A percentile compares a stretch with the other conserved stretches of the same genome.
phyloP scores from a whole-genome alignment of 2,888 invertebrate species.

The Drosophila demipolita region DNA sequence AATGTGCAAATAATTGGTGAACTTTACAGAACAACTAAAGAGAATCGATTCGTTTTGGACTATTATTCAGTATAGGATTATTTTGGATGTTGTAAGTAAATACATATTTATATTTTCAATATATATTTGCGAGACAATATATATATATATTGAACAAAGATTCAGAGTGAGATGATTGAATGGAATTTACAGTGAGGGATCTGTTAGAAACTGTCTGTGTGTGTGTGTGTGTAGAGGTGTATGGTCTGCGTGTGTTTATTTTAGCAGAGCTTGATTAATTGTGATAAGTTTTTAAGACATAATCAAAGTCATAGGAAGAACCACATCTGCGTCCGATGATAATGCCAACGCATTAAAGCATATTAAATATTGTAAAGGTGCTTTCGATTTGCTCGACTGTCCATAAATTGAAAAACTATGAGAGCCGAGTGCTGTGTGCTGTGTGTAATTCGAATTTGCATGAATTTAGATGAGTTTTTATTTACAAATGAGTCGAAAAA shows the following conservation, averaged over 20 bases:
- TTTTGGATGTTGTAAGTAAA: slow-evolving; percentile 31
- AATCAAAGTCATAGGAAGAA: slow-evolving; percentile 6
- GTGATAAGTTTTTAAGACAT: slow-evolving; percentile 6
- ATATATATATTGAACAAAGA: not conserved
- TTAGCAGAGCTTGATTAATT: slow-evolving; percentile 6
- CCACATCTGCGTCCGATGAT: slow-evolving; percentile 7
- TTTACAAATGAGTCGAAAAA: slow-evolving; percentile 69
- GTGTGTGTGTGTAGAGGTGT: not conserved
- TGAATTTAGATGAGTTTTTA: slow-evolving; percentile 70
- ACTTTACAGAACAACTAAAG: slow-evolving; percentile 21
- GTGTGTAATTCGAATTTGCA: slow-evolving; percentile 33
- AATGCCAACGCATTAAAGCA: slow-evolving; percentile 30
- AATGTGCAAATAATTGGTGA: slow-evolving; percentile 46
- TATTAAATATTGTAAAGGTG: slow-evolving; percentile 25
- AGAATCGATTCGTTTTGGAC: slow-evolving; percentile 6
- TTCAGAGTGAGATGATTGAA: slow-evolving; percentile 30
- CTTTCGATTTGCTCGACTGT: slow-evolving; percentile 22
- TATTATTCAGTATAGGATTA: slow-evolving; percentile 11
- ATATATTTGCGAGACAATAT: slow-evolving; percentile 13
- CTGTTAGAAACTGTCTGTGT: slow-evolving; percentile 5
- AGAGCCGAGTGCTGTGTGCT: slow-evolving; percentile 28
- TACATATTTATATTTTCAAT: slow-evolving; percentile 39
- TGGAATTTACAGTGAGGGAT: slow-evolving; percentile 41
- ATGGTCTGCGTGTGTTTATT: not conserved
- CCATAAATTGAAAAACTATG: slow-evolving; percentile 12